Evolutionary conservation across 1,140 invertebrate species (phyloP), one percentile per base, ranked within the genome.

Genomic region (Dendrolimus punctatus): DNA sequence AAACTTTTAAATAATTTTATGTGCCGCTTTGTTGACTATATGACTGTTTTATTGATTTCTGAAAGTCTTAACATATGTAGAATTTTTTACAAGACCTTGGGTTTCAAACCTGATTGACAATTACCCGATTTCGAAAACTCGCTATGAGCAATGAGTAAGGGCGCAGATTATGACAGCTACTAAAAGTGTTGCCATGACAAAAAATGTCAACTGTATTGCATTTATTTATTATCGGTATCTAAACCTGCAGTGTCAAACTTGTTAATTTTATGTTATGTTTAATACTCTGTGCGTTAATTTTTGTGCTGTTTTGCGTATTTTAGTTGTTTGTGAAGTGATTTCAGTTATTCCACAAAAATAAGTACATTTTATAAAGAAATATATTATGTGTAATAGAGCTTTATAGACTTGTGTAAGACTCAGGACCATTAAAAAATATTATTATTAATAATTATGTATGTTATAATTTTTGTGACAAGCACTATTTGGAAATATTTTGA

Each of bases 361-460:
- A 69, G 72, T 73, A 60, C 68, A 79, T 73, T 73, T 69, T 62
- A 66, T 67, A 53, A 10, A 45, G 23, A 45, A 45, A 45, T 45
- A 45, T 41, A 51, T 8, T 61, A 60, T 71, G 69, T 77, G 72
- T 79, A 76, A 71, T 72, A 71, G 73, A 77, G 76, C 80, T 81
- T 83, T 76, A 78, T 81, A 81, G 71, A 80, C 67, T 80, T 76
- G 60, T 73, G 60, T 80, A 75, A 77, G 76, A 82, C 78, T 85
- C 80, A 81, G 81, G 80, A 85, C 80, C 81, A 83, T 82, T 23
- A 23, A 23, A 23, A 23, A 23, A 2, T 79, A 60, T 68, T 62
- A 68, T 56, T 47, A 57, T 62, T 51, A 53, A 61, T 58, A 54
- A 50, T 73, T 61, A 62, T 58, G 66, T 51, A 45, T 44, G 8